Evolutionary conservation across 2,113 vertebrate genomes (phyloP), one percentile per base, ranked within the genome.

Genomic region (Pygoscelis antarcticus): DNA sequence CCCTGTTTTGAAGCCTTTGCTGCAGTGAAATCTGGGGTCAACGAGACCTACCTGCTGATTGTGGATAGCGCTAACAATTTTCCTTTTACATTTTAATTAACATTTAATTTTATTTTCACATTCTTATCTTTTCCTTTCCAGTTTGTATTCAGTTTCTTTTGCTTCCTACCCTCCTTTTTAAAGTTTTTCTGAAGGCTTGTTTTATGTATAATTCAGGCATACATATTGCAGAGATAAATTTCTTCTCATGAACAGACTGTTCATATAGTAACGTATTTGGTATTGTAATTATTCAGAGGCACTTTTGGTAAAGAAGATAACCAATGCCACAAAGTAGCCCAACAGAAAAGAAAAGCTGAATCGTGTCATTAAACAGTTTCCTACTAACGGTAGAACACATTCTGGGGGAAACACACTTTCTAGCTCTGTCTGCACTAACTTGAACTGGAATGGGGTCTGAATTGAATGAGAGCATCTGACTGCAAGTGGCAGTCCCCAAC

Each of bases 331-430:
- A 38, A 77, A 32, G 17, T 23, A 18, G 6, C 23, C 19, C 44
- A 32, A 71, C 9, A 70, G 17, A 64, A 27, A 57, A 17, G 61
- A 68, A 7, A 6, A 62, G 6, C 26, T n/a, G 51, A 44, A 68
- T 16, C 0, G 0, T 21, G 6, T 60, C 9, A 23, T 47, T 65
- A 71, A 13, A 23, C 16, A 32, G 18, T 26, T 72, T 21, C 6
- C 12, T 27, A 5, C 17, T 72, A 74, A 30, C 2, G 2, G 8
- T 18, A 34, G 29, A 51, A 77, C 12, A 40, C 15, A 32, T 83
- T 66, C 18, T 17, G 38, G 26, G 17, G 16, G 7, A 60, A 47
- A 66, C 6, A 36, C 2, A 13, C 42, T 78, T 61, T 72, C 34
- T 60, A 27, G 20, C 19, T 30, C 23, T 60, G 5, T 47, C 29